Evolutionary conservation across 2,888 invertebrate genomes (phyloP).

Genomic region (Euplagia quadripunctaria): DNA sequence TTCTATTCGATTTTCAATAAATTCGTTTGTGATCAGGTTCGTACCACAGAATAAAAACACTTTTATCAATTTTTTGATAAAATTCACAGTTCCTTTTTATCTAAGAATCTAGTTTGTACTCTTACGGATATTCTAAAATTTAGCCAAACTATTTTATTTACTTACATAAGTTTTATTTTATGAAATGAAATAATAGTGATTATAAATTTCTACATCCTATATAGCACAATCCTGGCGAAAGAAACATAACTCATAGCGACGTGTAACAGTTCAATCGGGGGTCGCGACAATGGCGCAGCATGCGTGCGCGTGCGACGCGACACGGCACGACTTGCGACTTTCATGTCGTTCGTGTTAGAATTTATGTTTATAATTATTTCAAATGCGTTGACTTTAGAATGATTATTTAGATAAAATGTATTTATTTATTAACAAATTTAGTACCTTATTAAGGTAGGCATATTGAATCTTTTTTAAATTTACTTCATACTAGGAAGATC

Average conservation of each 20-base stretch:
- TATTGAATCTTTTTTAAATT: not conserved
- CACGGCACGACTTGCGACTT: slow-evolving; percentile 52
- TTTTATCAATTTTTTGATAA: too few species aligned
- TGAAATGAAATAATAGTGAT: not conserved
- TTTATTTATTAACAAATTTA: not conserved
- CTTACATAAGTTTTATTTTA: not conserved
- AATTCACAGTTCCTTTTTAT: too few species aligned
- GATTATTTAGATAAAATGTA: not conserved
- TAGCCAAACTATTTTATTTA: not conserved
- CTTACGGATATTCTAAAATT: not conserved
- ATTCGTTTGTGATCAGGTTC: too few species aligned
- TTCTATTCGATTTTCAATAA: too few species aligned
- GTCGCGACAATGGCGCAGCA: slow-evolving; percentile 80
- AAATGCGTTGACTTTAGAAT: slow-evolving; percentile 5
- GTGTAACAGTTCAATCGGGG: slow-evolving; percentile 84
- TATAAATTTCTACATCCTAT: slow-evolving; percentile 15
- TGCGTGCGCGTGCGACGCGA: slow-evolving; percentile 73
- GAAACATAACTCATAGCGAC: slow-evolving; percentile 82
- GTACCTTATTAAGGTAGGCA: not conserved
- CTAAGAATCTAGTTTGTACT: too few species aligned
- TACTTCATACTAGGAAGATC: not conserved
- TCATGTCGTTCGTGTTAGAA: slow-evolving; percentile 45
- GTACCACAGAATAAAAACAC: too few species aligned
- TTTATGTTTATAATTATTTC: slow-evolving; percentile 12
- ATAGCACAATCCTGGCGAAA: slow-evolving; percentile 1